These are phyloP conservation scores for Lutjanus erythropterus DNA, from an alignment of 2,113 vertebrate genomes.

Conservation along the genomic window DNA sequence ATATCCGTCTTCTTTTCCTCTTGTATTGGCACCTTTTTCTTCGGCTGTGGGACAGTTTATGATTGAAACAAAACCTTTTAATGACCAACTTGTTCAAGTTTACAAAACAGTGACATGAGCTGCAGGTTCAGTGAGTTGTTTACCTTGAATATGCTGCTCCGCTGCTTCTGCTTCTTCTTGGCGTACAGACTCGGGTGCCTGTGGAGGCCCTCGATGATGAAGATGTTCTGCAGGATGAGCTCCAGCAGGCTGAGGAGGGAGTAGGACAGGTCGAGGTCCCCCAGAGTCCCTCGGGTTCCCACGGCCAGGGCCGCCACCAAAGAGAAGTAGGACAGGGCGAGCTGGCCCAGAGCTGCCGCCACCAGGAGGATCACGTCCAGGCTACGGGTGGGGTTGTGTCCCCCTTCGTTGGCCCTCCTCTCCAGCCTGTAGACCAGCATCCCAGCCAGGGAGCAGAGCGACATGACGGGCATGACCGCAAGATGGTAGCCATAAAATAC, in stretches of 20 bases:
- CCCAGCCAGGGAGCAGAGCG: constrained; percentile 81
- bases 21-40: constrained; percentile 8
- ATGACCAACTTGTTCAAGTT: neutral
- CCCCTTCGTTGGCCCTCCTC: constrained; percentile 79
- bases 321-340: constrained; percentile 91
- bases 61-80: neutral
- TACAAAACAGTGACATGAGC: neutral
- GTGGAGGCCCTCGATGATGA: constrained; percentile 93
- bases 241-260: constrained; percentile 90
- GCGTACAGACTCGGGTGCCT: constrained; percentile 65
- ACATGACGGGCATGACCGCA: constrained; percentile 87
- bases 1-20: neutral
- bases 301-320: constrained; percentile 89
- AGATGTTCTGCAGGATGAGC: constrained; percentile 91
- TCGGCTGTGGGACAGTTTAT: constrained; percentile 32
- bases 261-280: constrained; percentile 88
- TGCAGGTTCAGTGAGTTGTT: neutral
- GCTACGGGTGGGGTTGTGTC: constrained; percentile 90
- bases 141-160: constrained; percentile 56
- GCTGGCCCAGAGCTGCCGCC: constrained; percentile 87
- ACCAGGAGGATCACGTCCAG: constrained; percentile 90
- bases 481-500: constrained; percentile 90
- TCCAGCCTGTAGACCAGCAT: constrained; percentile 85
- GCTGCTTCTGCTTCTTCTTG: neutral
- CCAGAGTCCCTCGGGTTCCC: constrained; percentile 67